A percentile compares a stretch with the other conserved stretches of the same genome.
Evolutionary conservation across 1,140 invertebrate species (phyloP).

Genomic region (Atta texana): DNA sequence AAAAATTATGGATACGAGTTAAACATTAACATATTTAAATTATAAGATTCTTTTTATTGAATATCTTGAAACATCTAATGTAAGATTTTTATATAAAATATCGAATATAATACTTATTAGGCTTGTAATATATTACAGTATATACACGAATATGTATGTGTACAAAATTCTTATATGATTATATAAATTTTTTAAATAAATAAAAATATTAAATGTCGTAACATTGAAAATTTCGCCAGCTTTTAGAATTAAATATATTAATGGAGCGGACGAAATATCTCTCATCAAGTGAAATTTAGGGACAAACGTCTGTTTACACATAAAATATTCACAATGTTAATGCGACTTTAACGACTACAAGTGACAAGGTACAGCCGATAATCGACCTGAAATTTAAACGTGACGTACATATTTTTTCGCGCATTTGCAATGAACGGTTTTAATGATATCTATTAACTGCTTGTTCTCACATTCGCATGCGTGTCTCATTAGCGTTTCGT

Average conservation of each 20-base stretch:
- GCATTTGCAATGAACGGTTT: neutral
- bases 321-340: conserved; percentile 32
- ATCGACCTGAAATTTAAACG: conserved; percentile 13
- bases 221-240: neutral
- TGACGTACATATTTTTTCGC: conserved; percentile 16
- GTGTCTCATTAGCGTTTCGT: conserved; percentile 46
- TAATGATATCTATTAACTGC: conserved; percentile 44
- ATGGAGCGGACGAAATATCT: neutral
- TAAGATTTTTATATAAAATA: neutral
- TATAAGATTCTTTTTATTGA: neutral
- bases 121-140: neutral
- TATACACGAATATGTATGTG: neutral
- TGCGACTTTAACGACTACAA: conserved; percentile 27
- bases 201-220: neutral
- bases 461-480: neutral
- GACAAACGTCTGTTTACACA: neutral
- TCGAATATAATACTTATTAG: neutral
- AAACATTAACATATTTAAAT: neutral
- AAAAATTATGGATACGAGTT: neutral
- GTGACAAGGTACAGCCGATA: neutral
- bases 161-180: neutral
- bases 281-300: neutral
- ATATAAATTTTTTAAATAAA: neutral
- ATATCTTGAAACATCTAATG: neutral
- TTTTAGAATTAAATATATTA: neutral